Evolutionary conservation across 2,797 vertebrate species (phyloP), one percentile per base, ranked within the genome.

Genomic region (Australoheros facetus): DNA sequence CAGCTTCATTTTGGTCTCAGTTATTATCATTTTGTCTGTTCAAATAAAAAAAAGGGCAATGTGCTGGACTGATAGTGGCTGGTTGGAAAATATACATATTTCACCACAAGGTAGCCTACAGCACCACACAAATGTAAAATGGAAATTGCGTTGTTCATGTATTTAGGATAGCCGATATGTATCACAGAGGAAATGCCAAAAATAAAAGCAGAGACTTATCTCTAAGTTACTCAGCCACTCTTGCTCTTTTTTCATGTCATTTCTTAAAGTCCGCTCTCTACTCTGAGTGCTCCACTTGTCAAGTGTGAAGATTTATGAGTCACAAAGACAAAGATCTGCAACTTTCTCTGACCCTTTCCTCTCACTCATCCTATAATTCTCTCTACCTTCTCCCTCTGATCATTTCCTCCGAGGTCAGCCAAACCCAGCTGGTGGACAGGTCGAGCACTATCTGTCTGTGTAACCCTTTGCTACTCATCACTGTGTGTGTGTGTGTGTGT

Each of bases 391-490:
- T 56, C 78, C 72, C 12, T 69, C 85, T 84, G 82, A 90, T 92
- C 83, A 84, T 90, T 93, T 91, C 88, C 87, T 86, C 80, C 3
- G 81, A 89, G 92, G 88, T 92, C 88, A 91, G 73, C 74, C 8
- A 69, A 87, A 73, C 84, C 78, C 89, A 91, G 90, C 88, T 91
- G 90, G 78, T 73, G 78, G 56, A 87, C 73, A 57, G 92, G 90
- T 91, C 87, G 82, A 80, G 17, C 34, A 3, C 81, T 80, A 78
- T 90, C 83, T 66, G 70, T 83, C 82, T 77, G 56, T n/a, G 69
- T 83, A 79, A 82, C 83, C 58, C 86, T 83, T 73, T 73, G 42
- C 75, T 60, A 28, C 79, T 86, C 84, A 81, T 87, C 79, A 73
- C 16, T 5, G 73, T 21, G 54, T 54, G 26, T 69, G 37, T 71